Evolutionary conservation across 2,888 invertebrate genomes (phyloP).

Genomic region (Petrolisthes manimaculis): DNA sequence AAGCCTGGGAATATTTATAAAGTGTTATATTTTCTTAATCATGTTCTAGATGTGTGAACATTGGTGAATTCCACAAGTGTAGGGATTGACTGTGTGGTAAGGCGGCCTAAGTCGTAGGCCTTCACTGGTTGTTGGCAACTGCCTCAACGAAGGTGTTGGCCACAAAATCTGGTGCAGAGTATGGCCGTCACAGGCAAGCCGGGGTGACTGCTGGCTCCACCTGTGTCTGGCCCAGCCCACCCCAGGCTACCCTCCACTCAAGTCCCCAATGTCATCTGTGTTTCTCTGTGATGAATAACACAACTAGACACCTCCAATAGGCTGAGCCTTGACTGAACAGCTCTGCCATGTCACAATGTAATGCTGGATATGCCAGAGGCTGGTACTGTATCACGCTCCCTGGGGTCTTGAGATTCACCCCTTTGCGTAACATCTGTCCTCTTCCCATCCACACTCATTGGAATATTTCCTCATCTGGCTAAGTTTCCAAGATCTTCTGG

Average conservation of each 20-base stretch:
- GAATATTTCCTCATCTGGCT: neutral
- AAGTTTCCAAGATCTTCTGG: neutral
- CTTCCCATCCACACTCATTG: slow-evolving; percentile 43
- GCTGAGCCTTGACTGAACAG: slow-evolving; percentile 58
- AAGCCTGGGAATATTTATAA: slow-evolving; percentile 63
- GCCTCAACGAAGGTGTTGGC: neutral
- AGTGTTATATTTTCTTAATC: slow-evolving; percentile 64
- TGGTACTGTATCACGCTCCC: slow-evolving; percentile 60
- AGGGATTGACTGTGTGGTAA: slow-evolving; percentile 48
- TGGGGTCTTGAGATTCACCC: slow-evolving; percentile 52
- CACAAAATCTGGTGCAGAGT: slow-evolving; percentile 37
- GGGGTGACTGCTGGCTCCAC: slow-evolving; percentile 37
- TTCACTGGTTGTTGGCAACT: slow-evolving; percentile 18
- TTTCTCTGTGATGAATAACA: slow-evolving; percentile 62
- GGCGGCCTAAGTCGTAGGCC: slow-evolving; percentile 19
- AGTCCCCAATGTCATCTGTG: slow-evolving; percentile 59
- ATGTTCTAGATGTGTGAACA: slow-evolving; percentile 58
- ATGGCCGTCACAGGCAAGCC: slow-evolving; percentile 35
- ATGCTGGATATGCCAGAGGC: slow-evolving; percentile 56
- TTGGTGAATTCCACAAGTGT: slow-evolving; percentile 55
- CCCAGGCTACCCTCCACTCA: slow-evolving; percentile 52
- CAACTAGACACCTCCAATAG: slow-evolving; percentile 57
- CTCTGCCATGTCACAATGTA: slow-evolving; percentile 58
- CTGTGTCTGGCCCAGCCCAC: slow-evolving; percentile 45
- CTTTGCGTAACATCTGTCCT: slow-evolving; percentile 47